phyloP scores from a whole-genome alignment of 2,797 vertebrate genomes.

The Holocentrus rufus region DNA sequence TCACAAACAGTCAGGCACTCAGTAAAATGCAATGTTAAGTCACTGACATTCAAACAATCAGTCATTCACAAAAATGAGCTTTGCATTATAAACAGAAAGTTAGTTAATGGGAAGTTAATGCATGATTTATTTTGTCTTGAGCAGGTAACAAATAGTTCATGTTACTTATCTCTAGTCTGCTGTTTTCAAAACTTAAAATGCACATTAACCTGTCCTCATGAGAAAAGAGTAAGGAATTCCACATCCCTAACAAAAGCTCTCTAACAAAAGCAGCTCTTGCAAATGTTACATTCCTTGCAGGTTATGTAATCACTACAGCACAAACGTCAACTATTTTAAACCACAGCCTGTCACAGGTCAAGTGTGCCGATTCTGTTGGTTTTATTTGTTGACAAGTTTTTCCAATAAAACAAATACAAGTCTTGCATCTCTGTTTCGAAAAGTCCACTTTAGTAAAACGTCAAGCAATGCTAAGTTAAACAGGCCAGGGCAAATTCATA shows the following conservation, averaged over 20 bases:
- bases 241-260: background rate
- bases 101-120: background rate
- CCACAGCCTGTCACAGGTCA: conserved; percentile 20
- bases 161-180: conserved; percentile 19
- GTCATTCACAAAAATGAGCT: background rate
- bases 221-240: background rate
- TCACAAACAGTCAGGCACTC: conserved; percentile 21
- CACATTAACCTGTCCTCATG: background rate
- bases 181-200: conserved; percentile 33
- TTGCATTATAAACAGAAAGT: background rate
- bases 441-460: conserved; percentile 8
- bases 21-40: conserved; percentile 18
- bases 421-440: conserved; percentile 29
- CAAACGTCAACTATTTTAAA: conserved; percentile 14
- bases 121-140: background rate
- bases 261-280: background rate
- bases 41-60: background rate
- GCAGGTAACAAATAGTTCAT: conserved; percentile 9
- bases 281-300: background rate
- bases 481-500: background rate
- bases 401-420: conserved; percentile 22
- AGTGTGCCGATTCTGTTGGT: conserved; percentile 29
- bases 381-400: conserved; percentile 57
- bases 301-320: background rate
- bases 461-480: background rate